Evolutionary conservation across 2,113 vertebrate species (phyloP).

Genomic region (Paraplagusia blochii): DNA sequence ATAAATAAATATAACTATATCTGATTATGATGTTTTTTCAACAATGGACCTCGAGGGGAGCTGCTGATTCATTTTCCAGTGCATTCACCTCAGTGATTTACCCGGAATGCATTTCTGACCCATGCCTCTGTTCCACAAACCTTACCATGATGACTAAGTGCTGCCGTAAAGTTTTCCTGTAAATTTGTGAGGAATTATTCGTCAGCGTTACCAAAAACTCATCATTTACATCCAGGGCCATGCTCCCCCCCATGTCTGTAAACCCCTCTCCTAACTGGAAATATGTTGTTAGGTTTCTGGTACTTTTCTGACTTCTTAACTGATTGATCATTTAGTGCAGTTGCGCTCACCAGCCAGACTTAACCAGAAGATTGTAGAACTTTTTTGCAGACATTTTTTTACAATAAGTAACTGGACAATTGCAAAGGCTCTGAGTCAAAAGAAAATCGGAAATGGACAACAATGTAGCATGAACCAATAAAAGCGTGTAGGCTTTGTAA

Average conservation of each 20-base stretch:
- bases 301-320: not conserved
- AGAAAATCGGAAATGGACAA: too few species aligned
- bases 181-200: too few species aligned
- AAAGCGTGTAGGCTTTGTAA: too few species aligned
- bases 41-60: too few species aligned
- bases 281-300: slow-evolving; percentile 45
- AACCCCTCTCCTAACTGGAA: slow-evolving; percentile 52
- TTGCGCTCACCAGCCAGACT: not conserved
- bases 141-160: slow-evolving; percentile 40
- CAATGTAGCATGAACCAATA: too few species aligned
- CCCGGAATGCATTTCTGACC: slow-evolving; percentile 19
- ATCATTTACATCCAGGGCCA: slow-evolving; percentile 21
- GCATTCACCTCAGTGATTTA: slow-evolving; percentile 11
- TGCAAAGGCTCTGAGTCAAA: too few species aligned
- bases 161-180: too few species aligned
- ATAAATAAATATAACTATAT: too few species aligned
- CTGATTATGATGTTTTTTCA: too few species aligned
- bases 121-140: slow-evolving; percentile 3
- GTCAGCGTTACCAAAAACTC: not conserved
- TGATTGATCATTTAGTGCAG: too few species aligned
- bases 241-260: slow-evolving; percentile 14
- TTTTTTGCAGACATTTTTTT: too few species aligned
- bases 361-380: not conserved
- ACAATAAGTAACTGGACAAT: too few species aligned
- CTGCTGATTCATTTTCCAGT: slow-evolving; percentile 17